phyloP scores from a whole-genome alignment of 2,797 vertebrate genomes.

The Sphenodon punctatus region DNA sequence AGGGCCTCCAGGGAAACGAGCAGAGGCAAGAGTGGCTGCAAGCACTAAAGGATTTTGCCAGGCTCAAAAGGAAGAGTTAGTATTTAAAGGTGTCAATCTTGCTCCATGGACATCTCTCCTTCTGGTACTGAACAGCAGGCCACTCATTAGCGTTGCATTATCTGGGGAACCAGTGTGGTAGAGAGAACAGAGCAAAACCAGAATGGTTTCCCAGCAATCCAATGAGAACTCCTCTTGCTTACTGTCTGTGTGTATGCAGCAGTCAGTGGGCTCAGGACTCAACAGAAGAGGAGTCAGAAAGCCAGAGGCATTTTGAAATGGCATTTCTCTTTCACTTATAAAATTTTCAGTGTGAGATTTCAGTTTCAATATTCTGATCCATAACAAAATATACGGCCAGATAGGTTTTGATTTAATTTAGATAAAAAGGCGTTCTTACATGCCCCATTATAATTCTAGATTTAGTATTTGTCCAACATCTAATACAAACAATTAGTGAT shows the following conservation, averaged over 20 bases:
- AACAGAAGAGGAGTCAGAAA: not conserved
- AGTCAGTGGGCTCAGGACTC: not conserved
- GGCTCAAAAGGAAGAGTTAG: not conserved
- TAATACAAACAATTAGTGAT: not conserved
- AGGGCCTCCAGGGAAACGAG: too few relatives aligned
- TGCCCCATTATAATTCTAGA: not conserved
- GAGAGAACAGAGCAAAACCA: not conserved
- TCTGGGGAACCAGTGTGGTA: not conserved
- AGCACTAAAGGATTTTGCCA: not conserved
- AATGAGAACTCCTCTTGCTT: not conserved
- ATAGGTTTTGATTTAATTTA: not conserved
- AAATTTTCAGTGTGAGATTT: not conserved
- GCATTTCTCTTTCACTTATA: not conserved
- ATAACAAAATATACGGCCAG: not conserved
- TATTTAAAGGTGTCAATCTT: not conserved
- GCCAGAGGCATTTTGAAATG: too few relatives aligned
- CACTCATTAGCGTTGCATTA: not conserved
- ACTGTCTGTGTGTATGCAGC: not conserved
- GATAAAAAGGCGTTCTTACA: not conserved
- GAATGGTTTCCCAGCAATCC: not conserved
- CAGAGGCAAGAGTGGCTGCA: not conserved
- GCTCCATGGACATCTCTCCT: not conserved
- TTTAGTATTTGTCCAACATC: not conserved
- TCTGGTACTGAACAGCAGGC: not conserved
- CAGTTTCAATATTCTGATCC: not conserved